These are phyloP conservation scores for Catalaphyllia jardinei DNA, from an alignment of 64 coral and sea anemone genomes.

Conservation along the genomic window DNA sequence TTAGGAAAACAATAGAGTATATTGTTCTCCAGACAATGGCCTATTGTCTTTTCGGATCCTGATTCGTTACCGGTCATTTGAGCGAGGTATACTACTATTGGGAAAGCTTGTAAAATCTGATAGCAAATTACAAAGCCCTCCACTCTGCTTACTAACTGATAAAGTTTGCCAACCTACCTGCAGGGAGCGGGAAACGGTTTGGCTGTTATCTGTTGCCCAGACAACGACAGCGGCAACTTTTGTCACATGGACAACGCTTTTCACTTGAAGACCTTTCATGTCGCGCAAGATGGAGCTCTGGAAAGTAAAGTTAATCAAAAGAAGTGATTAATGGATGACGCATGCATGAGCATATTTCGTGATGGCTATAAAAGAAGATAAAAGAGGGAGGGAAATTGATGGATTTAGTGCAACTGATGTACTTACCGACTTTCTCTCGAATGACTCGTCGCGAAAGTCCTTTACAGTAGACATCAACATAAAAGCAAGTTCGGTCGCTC, in stretches of 20 bases:
- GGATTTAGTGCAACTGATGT: background rate
- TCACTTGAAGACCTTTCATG: background rate
- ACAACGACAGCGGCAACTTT: constrained; percentile 29
- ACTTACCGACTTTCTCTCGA: background rate
- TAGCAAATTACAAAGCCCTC: background rate
- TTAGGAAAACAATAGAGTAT: too few relatives aligned
- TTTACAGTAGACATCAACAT: constrained; percentile 21
- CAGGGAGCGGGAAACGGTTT: background rate
- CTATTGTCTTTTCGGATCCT: too few relatives aligned
- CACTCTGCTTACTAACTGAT: background rate
- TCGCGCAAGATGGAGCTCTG: background rate
- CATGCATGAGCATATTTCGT: too few relatives aligned
- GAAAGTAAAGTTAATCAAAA: background rate
- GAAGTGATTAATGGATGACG: background rate
- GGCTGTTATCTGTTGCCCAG: constrained; percentile 19
- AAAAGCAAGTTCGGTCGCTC: constrained; percentile 20
- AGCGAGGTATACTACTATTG: too few relatives aligned
- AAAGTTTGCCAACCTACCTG: background rate
- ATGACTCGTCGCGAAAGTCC: background rate
- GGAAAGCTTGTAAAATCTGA: background rate
- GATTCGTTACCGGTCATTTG: too few relatives aligned
- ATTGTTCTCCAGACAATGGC: too few relatives aligned
- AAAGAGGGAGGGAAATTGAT: too few relatives aligned
- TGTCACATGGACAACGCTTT: constrained; percentile 25
- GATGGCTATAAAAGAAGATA: too few relatives aligned